phyloP scores from a whole-genome alignment of 2,797 vertebrate species.

The Silurus aristotelis region DNA sequence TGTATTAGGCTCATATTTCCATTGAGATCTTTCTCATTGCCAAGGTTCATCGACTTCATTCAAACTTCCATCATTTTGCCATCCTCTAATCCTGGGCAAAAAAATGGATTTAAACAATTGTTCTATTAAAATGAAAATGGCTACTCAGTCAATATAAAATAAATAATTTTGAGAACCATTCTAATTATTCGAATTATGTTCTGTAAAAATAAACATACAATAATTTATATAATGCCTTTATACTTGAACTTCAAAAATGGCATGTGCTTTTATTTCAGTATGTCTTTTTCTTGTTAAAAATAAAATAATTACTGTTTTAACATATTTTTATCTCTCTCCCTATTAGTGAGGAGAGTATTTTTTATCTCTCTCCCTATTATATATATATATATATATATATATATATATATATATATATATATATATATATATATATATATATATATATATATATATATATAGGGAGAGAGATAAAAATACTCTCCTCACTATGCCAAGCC shows the following conservation, averaged over 20 bases:
- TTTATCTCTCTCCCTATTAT: too few species aligned
- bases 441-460: not conserved
- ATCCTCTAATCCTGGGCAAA: not conserved
- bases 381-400: too few species aligned
- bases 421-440: too few species aligned
- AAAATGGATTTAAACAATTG: not conserved
- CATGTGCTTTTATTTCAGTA: not conserved
- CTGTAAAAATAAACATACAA: not conserved
- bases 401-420: too few species aligned
- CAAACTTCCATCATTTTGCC: not conserved
- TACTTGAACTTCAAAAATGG: not conserved
- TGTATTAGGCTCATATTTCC: constrained; percentile 9
- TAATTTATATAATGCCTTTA: not conserved
- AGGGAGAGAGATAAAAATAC: not conserved
- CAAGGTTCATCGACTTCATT: constrained; percentile 15
- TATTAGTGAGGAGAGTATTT: too few species aligned
- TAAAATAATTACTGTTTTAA: not conserved
- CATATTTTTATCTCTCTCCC: too few species aligned
- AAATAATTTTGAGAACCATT: not conserved
- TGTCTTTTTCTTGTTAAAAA: not conserved
- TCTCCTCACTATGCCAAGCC: not conserved
- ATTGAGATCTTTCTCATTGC: constrained; percentile 21
- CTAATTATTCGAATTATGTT: not conserved
- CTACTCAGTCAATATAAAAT: not conserved
- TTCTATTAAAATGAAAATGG: not conserved